Base-by-base conservation (phyloP, 2,797 vertebrate genomes). In the Melanotaenia nigrans region DNA sequence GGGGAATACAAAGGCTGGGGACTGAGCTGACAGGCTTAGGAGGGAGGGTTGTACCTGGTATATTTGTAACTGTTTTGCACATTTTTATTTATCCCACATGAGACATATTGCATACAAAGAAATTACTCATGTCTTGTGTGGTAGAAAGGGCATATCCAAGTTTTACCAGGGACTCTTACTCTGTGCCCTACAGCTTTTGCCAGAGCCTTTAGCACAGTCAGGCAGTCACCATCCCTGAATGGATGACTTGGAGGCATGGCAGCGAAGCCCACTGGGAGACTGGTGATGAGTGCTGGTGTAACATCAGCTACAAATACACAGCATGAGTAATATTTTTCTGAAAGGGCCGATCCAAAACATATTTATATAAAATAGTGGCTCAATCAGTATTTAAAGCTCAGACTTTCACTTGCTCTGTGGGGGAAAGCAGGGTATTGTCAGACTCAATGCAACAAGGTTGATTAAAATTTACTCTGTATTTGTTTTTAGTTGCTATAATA, bases 401-500 rank as follows among this genome's bases (percentile, higher is more conserved):
- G 75, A 83, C 79, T 87, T 72, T 40, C 66, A 77, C 49, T 78
- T 73, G 60, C 77, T 87, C 79, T 77, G 79, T 75, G 76, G 78
- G 82, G 76, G 74, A 88, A 91, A 90, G 84, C 73, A 83, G 77
- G 62, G 78, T 75, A 83, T 84, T 77, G 85, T 85, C 82, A 82
- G 76, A 78, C 68, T 76, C 78, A 49, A 54, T 24, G 73, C 79
- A 33, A 76, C 69, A 20, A 49, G 47, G 75, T 66, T 82, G 67
- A 71, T 90, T 77, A 87, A 91, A 87, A 88, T 91, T 90, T 82
- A 92, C 85, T 86, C 64, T 16, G 55, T 81, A 82, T 91, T 88
- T 89, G 84, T 82, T 89, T 89, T 85, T 87, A 47, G 83, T 88
- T 87, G 83, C 86, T 89, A 87, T 89, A 87, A 89, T 81, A 92